A percentile compares a stretch with the other conserved stretches of the same genome.
These are phyloP conservation scores for Orthochromis malagaraziensis DNA, from an alignment of 2,113 vertebrate species.

Conservation along the genomic window DNA sequence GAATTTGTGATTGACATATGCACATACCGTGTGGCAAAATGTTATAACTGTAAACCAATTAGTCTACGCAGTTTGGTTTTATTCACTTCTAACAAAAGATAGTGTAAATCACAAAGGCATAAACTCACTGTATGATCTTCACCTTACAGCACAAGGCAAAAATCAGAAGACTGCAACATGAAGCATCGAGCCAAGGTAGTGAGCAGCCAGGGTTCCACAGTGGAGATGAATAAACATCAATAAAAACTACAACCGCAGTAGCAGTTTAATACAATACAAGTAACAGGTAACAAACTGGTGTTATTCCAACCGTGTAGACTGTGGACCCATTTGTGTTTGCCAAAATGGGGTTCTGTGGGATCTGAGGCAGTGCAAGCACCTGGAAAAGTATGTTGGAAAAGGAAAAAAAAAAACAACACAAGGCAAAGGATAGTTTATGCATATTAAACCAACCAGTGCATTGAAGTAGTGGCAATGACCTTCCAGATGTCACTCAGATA, in stretches of 20 bases:
- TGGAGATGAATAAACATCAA: background rate
- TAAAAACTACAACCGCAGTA: background rate
- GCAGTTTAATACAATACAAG: background rate
- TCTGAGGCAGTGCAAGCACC: background rate
- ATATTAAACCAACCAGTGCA: background rate
- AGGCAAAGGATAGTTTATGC: background rate
- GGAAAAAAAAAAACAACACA: background rate
- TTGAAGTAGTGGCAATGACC: background rate
- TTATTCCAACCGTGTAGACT: background rate
- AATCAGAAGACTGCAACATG: background rate
- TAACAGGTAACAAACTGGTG: background rate
- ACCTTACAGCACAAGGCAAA: background rate
- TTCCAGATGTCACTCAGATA: conserved; percentile 19
- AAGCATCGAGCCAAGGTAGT: background rate
- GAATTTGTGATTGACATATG: background rate
- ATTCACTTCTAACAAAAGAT: background rate
- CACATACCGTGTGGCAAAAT: background rate
- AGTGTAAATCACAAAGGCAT: background rate
- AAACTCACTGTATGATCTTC: background rate
- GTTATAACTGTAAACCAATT: background rate
- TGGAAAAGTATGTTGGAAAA: background rate
- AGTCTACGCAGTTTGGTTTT: background rate
- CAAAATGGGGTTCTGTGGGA: background rate
- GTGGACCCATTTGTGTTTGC: background rate
- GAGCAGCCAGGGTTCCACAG: background rate